Conservation (phyloP, 2,797 vertebrate species). For the Florisuga fusca region DNA sequence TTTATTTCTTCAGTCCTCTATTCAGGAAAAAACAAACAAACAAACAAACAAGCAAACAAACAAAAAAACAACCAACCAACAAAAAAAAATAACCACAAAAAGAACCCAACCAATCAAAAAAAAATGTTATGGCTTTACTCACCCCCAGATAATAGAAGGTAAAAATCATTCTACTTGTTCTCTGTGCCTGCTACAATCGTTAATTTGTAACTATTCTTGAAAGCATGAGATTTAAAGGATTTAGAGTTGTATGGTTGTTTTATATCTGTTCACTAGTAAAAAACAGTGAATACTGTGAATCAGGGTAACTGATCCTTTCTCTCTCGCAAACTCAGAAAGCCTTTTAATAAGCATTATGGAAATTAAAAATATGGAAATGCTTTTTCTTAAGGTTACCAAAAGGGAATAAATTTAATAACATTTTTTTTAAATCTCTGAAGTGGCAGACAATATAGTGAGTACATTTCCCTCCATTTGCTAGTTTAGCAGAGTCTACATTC, state of each 20-base stretch:
- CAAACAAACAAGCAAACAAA: too few species aligned
- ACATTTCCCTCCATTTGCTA: neutral
- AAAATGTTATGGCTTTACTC: neutral
- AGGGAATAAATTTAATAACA: neutral
- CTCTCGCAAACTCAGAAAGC: neutral
- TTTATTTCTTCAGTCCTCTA: neutral
- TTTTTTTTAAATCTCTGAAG: neutral
- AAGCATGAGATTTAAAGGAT: constrained; percentile 4
- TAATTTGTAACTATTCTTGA: neutral
- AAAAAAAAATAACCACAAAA: too few species aligned
- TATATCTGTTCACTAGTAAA: neutral
- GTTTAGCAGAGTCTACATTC: neutral
- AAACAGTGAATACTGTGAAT: neutral
- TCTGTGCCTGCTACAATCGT: neutral
- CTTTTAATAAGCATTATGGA: neutral
- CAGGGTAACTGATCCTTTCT: neutral
- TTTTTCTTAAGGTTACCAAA: neutral
- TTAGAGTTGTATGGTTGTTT: neutral
- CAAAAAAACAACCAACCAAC: too few species aligned
- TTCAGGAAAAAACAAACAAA: neutral
- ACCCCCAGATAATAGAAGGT: neutral
- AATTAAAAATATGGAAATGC: neutral
- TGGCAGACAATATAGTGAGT: neutral
- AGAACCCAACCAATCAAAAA: too few species aligned
- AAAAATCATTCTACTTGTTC: neutral